phyloP scores from a whole-genome alignment of 2,797 vertebrate genomes.

The Acomys russatus region DNA sequence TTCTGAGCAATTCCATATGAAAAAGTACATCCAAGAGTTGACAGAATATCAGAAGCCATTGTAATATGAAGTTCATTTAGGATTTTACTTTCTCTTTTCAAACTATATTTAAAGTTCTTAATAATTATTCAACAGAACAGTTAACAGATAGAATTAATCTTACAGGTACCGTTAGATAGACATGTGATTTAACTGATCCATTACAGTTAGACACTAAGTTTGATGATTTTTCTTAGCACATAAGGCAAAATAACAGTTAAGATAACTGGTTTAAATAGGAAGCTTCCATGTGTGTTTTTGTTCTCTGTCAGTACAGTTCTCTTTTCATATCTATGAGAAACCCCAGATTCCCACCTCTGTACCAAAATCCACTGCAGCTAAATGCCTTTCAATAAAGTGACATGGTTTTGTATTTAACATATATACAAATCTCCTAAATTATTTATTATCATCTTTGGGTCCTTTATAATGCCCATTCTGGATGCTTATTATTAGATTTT shows the following conservation, averaged over 20 bases:
- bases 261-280: not conserved
- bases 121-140: slow-evolving; percentile 43
- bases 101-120: slow-evolving; percentile 61
- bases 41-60: slow-evolving; percentile 14
- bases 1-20: not conserved
- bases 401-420: not conserved
- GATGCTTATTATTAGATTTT: not conserved
- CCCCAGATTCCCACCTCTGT: not conserved
- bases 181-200: not conserved
- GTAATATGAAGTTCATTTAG: slow-evolving; percentile 3
- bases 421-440: not conserved
- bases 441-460: not conserved
- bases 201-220: not conserved
- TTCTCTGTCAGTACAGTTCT: not conserved
- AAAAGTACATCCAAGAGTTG: slow-evolving; percentile 25
- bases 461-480: not conserved
- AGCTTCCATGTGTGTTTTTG: slow-evolving; percentile 15
- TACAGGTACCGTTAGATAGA: not conserved
- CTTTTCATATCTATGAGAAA: not conserved
- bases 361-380: not conserved
- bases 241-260: slow-evolving; percentile 45
- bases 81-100: slow-evolving; percentile 44
- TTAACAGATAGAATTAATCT: slow-evolving; percentile 32
- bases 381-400: not conserved
- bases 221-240: slow-evolving; percentile 30